Evolutionary conservation across 2,888 invertebrate genomes (phyloP).

Genomic region (Mycogona germanica): DNA sequence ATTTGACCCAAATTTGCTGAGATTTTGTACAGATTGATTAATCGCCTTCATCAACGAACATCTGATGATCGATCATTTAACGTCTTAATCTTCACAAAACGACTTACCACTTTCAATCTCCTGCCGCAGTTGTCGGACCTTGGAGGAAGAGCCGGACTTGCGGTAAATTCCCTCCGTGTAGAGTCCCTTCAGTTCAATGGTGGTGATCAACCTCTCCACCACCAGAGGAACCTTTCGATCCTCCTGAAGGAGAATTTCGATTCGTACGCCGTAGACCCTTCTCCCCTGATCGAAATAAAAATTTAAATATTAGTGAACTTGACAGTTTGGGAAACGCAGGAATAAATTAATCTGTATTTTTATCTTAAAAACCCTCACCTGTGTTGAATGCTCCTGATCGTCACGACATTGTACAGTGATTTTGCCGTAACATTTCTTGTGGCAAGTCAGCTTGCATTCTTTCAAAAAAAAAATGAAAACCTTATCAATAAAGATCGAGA

Average conservation of each 20-base stretch:
- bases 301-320: too few relatives aligned
- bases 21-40: background rate
- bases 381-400: constrained; percentile 16
- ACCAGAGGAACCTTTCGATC: constrained; percentile 68
- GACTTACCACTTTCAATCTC: constrained; percentile 50
- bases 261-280: constrained; percentile 66
- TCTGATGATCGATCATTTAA: too few relatives aligned
- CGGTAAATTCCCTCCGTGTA: constrained; percentile 89
- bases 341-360: background rate
- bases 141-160: constrained; percentile 52
- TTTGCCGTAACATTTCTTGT: constrained; percentile 83
- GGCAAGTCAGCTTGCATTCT: constrained; percentile 81
- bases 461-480: constrained; percentile 29
- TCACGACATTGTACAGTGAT: constrained; percentile 41
- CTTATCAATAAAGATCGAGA: background rate
- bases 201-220: constrained; percentile 72
- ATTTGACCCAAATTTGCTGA: background rate
- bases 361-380: constrained; percentile 8
- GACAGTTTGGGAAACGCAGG: background rate
- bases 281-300: constrained; percentile 18
- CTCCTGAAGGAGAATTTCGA: constrained; percentile 58
- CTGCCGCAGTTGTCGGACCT: constrained; percentile 47
- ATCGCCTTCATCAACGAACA: too few relatives aligned
- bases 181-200: constrained; percentile 81
- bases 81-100: background rate